Base-by-base conservation (phyloP, 2,113 vertebrate genomes). In the Saccopteryx bilineata region DNA sequence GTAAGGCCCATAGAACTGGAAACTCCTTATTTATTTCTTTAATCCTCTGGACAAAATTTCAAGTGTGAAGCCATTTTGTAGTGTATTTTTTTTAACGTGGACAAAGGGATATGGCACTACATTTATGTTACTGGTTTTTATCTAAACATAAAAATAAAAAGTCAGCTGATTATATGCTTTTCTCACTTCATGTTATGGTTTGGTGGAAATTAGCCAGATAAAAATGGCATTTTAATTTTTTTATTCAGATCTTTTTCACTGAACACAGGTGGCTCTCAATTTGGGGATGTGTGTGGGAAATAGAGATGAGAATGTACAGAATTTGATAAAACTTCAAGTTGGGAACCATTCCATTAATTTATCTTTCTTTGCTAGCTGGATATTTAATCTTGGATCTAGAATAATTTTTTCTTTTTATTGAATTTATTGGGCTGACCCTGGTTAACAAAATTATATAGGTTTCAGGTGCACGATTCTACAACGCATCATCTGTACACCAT, bases 61-160 rank as follows among this genome's bases (percentile, higher is more conserved):
- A 94, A 96, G 78, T 78, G 84, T 89, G 14, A 86, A 33, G 68
- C 87, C 65, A 92, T 0, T 80, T 95, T 94, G 71, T 87, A 9
- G 23, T 92, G 46, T 69, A 74, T 95, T 95, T 93, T 87, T 90
- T 84, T 79, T 28, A 79, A 61, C 52, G 78, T 5, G 6, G 18
- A 0, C 65, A 94, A 95, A 75, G 52, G 52, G 24, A 74, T 66
- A 61, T 0, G 6, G 56, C 66, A 52, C 65, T 90, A 68, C 28
- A 46, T 89, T 92, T 63, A 18, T 75, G 60, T 68, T 72, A 33
- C 24, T 68, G 7, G 0, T 19, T 82, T 93, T 96, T 90, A 56
- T 75, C 21, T 95, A 91, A 91, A 93, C 63, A 75, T 84, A 52
- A 39, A 81, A 80, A 71, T 11, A 7, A 78, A 85, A 94, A 83